phyloP scores from a whole-genome alignment of 2,888 invertebrate genomes.

The Metalampra italica region DNA sequence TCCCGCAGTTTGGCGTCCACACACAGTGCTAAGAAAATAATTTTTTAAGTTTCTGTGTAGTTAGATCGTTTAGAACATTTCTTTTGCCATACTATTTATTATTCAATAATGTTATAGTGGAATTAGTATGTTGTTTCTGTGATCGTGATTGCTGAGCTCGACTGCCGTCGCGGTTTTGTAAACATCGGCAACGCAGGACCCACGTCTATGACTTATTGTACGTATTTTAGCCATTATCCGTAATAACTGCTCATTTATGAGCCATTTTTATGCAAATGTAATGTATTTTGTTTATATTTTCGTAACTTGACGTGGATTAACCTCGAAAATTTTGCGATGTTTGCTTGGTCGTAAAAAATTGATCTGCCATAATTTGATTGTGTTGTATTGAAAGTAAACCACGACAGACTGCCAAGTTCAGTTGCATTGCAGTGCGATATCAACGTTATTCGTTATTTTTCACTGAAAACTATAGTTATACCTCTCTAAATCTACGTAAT shows the following conservation, averaged over 20 bases:
- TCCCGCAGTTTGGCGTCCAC: slow-evolving; percentile 78
- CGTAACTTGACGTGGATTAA: slow-evolving; percentile 35
- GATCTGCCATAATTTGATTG: slow-evolving; percentile 38
- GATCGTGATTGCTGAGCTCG: slow-evolving; percentile 50
- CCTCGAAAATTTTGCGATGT: slow-evolving; percentile 47
- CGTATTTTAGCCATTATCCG: slow-evolving; percentile 62
- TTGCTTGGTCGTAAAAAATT: slow-evolving; percentile 41
- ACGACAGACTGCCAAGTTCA: neutral
- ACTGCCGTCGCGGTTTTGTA: slow-evolving; percentile 67
- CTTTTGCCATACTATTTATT: slow-evolving; percentile 40
- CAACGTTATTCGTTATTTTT: too few relatives aligned
- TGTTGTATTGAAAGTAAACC: slow-evolving; percentile 7
- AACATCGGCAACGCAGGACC: slow-evolving; percentile 71
- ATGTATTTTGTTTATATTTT: slow-evolving; percentile 30
- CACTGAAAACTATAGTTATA: too few relatives aligned
- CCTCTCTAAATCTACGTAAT: too few relatives aligned
- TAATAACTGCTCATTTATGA: slow-evolving; percentile 38
- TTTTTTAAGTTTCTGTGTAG: slow-evolving; percentile 62
- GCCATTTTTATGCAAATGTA: slow-evolving; percentile 24
- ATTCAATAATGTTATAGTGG: slow-evolving; percentile 50
- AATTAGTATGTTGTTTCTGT: slow-evolving; percentile 58
- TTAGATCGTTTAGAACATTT: slow-evolving; percentile 54
- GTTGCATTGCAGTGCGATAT: neutral
- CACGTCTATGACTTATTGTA: slow-evolving; percentile 78
- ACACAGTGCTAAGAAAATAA: slow-evolving; percentile 62